These are phyloP conservation scores for Telenomus remus DNA, from an alignment of 1,140 invertebrate genomes.

Conservation along the genomic window DNA sequence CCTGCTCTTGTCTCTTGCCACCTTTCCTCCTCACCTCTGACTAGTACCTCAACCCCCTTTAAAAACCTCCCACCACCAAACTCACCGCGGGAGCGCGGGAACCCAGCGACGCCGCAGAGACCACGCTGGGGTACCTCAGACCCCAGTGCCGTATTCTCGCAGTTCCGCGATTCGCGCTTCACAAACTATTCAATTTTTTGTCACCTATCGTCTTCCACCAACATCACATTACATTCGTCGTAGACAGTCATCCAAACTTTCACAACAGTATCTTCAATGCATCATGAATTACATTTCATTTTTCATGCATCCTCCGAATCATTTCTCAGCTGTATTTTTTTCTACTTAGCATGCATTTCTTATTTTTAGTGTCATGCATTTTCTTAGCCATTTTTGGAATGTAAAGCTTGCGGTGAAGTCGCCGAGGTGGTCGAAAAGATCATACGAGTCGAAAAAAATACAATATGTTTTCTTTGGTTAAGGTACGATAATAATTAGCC, in stretches of 20 bases:
- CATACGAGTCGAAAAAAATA: too few relatives aligned
- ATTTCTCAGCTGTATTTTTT: too few relatives aligned
- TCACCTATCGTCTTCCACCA: conserved; percentile 8
- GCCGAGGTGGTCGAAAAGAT: too few relatives aligned
- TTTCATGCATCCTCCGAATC: too few relatives aligned
- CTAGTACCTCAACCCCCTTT: conserved; percentile 69
- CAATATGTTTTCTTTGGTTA: too few relatives aligned
- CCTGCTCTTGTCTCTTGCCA: conserved; percentile 59
- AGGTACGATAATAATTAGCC: too few relatives aligned
- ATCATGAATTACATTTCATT: too few relatives aligned
- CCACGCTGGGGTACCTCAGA: conserved; percentile 75
- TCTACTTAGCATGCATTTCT: too few relatives aligned
- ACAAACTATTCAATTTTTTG: conserved; percentile 15
- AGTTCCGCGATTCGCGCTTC: conserved; percentile 24
- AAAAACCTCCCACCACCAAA: conserved; percentile 66
- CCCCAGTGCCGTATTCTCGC: conserved; percentile 62
- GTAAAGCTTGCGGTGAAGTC: too few relatives aligned
- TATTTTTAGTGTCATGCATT: too few relatives aligned
- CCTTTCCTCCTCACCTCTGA: conserved; percentile 68
- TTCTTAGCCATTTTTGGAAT: too few relatives aligned
- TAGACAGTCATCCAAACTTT: not conserved
- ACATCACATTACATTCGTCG: conserved; percentile 1
- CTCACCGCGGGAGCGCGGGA: conserved; percentile 71
- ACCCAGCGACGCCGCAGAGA: conserved; percentile 73
- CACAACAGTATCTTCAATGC: too few relatives aligned